phyloP scores from a whole-genome alignment of 2,113 vertebrate genomes.

The Nasalis larvatus region DNA sequence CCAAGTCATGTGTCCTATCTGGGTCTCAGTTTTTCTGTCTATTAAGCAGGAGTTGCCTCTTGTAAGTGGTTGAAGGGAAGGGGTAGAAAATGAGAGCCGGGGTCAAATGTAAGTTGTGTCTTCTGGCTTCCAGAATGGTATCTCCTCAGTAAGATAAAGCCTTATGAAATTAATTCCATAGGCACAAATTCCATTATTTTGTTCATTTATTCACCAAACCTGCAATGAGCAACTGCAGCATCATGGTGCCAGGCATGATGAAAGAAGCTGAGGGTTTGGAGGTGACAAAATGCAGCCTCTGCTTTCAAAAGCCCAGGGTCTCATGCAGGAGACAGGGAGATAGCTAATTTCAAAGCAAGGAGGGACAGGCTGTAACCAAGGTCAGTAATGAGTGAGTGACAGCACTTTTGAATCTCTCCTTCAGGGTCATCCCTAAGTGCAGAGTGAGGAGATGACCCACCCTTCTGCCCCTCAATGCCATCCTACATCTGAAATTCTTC shows the following conservation, averaged over 20 bases:
- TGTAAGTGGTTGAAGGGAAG: neutral
- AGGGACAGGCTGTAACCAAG: neutral
- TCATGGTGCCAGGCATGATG: neutral
- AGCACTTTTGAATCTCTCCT: neutral
- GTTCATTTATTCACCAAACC: neutral
- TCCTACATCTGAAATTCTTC: neutral
- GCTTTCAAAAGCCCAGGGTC: neutral
- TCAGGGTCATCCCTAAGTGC: neutral
- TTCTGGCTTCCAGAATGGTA: neutral
- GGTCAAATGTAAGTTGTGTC: neutral
- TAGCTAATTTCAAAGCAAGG: neutral
- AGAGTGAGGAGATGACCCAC: neutral
- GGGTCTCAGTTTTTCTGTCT: neutral
- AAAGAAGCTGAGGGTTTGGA: neutral
- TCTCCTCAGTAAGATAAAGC: neutral
- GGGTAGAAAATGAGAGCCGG: neutral
- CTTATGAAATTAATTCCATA: neutral
- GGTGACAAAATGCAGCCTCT: neutral
- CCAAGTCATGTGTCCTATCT: neutral
- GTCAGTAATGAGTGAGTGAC: neutral
- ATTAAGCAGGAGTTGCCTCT: neutral
- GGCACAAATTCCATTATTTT: neutral
- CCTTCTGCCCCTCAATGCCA: accelerated
- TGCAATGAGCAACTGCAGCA: neutral
- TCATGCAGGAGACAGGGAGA: neutral